Percentiles rank a stretch among this genome's conserved stretches.
phyloP scores from a whole-genome alignment of 2,113 vertebrate genomes.

The Plestiodon gilberti region DNA sequence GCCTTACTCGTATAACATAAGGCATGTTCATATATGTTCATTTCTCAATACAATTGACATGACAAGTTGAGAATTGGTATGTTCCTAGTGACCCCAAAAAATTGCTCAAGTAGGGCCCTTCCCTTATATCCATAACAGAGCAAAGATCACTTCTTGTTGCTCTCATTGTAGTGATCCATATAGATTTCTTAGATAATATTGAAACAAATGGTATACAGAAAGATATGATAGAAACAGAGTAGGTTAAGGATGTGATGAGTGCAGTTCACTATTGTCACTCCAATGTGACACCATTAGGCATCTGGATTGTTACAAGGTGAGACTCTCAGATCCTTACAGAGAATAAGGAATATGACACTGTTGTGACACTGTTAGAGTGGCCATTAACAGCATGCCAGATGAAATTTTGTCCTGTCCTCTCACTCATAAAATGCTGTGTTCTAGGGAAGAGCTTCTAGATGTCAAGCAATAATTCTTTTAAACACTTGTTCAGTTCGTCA shows the following conservation, averaged over 20 bases:
- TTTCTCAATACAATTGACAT: too few species aligned
- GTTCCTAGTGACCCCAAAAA: constrained; percentile 9
- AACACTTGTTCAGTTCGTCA: constrained; percentile 47
- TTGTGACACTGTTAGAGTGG: constrained; percentile 59
- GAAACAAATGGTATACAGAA: constrained; percentile 67
- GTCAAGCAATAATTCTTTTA: constrained; percentile 58
- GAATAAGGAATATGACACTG: constrained; percentile 66
- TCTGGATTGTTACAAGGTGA: constrained; percentile 63
- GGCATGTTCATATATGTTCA: too few species aligned
- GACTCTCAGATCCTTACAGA: constrained; percentile 61
- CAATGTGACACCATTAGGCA: constrained; percentile 60
- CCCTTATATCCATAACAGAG: constrained; percentile 11
- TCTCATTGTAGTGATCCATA: constrained; percentile 31
- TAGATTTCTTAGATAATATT: neutral
- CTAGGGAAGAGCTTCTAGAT: constrained; percentile 52
- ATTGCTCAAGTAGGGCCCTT: neutral
- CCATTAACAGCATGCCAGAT: constrained; percentile 76
- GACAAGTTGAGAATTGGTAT: neutral
- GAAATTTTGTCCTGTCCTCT: constrained; percentile 72
- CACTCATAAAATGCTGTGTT: constrained; percentile 66
- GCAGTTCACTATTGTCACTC: constrained; percentile 55
- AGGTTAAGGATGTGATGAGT: constrained; percentile 56
- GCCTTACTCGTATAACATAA: too few species aligned
- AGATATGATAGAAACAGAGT: constrained; percentile 60
- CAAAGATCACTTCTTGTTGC: constrained; percentile 12